These are phyloP conservation scores for Pogonomyrmex californicus DNA, from an alignment of 1,140 invertebrate genomes.

Conservation along the genomic window DNA sequence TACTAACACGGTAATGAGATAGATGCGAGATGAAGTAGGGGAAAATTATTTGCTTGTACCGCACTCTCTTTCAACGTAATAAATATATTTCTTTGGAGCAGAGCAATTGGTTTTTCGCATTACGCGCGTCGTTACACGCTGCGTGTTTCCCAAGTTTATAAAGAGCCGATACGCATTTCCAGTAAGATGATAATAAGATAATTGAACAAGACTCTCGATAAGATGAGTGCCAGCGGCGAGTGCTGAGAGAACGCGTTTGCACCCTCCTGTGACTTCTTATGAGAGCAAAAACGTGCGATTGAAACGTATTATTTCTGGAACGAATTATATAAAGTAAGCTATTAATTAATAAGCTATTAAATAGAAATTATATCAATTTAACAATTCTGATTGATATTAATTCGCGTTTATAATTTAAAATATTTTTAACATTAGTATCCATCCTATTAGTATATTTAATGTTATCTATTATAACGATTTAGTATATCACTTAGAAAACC, in stretches of 20 bases:
- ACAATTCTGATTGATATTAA: not conserved
- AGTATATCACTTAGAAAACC: not conserved
- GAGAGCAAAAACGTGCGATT: not conserved
- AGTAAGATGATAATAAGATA: conserved; percentile 47
- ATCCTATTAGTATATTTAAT: not conserved
- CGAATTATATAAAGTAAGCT: not conserved
- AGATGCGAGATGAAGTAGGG: not conserved
- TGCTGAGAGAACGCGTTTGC: conserved; percentile 3
- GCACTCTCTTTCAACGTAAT: conserved; percentile 27
- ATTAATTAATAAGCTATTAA: not conserved
- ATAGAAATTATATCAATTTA: not conserved
- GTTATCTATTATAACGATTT: not conserved
- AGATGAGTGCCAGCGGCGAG: not conserved
- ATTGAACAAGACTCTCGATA: conserved; percentile 25
- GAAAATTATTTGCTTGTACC: conserved; percentile 32
- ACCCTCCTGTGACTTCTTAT: not conserved
- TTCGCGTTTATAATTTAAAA: not conserved
- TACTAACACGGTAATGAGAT: conserved; percentile 41
- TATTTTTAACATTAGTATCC: not conserved
- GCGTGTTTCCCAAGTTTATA: conserved; percentile 29
- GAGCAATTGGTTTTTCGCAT: conserved; percentile 38
- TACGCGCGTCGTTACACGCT: conserved; percentile 50
- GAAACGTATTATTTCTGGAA: not conserved
- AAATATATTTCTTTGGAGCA: conserved; percentile 49
- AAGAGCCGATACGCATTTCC: conserved; percentile 25